phyloP scores from a whole-genome alignment of 2,888 invertebrate genomes.

The Miltochrista miniata region DNA sequence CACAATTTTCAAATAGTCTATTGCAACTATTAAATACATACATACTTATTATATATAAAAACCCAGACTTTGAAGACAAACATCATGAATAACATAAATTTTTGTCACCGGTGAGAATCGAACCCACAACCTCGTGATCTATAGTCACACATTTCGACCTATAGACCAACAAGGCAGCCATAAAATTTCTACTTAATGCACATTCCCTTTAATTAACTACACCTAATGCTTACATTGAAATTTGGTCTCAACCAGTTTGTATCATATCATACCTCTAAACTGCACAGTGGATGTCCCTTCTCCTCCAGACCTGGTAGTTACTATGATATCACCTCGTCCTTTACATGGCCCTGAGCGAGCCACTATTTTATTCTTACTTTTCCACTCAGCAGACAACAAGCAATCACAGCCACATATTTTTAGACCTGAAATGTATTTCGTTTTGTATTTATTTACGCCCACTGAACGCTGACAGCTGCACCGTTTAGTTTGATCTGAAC shows the following conservation, averaged over 20 bases:
- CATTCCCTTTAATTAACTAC: no score
- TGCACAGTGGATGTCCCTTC: constrained; percentile 95
- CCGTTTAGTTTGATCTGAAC: background rate
- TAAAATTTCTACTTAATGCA: no score
- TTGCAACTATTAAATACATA: no score
- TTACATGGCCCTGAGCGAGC: constrained; percentile 97
- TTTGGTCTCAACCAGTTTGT: background rate
- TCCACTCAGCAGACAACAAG: constrained; percentile 98
- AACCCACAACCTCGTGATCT: no score
- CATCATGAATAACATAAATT: no score
- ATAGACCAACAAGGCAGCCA: no score
- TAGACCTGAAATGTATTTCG: constrained; percentile 85
- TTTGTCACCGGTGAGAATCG: no score
- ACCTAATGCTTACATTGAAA: background rate
- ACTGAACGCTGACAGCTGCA: background rate
- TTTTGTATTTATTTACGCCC: constrained; percentile 19
- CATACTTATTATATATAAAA: no score
- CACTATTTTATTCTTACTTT: constrained; percentile 97
- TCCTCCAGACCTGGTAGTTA: constrained; percentile 94
- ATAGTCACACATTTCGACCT: no score
- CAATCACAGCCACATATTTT: constrained; percentile 98
- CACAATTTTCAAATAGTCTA: no score
- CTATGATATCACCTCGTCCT: constrained; percentile 95
- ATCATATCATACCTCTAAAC: constrained; percentile 85
- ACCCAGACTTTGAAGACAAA: no score